Conservation (phyloP, 1,140 invertebrate genomes). For the Drosophila punjabiensis region DNA sequence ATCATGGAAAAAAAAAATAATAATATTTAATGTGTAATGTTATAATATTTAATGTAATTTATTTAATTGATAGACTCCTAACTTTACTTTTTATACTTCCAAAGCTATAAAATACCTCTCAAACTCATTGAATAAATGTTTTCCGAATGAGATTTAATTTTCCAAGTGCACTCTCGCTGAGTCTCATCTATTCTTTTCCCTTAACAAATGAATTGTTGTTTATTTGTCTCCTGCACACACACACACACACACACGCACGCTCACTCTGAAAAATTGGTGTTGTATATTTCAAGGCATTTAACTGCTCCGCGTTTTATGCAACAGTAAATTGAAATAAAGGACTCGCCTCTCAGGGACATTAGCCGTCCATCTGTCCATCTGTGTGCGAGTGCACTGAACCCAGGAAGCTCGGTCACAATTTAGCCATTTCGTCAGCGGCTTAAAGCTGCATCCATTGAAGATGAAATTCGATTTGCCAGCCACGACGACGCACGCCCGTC, state of each 20-base stretch:
- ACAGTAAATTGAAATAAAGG: conserved; percentile 76
- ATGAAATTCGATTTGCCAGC: conserved; percentile 37
- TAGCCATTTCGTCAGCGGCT: background rate
- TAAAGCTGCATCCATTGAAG: conserved; percentile 26
- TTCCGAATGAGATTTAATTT: conserved; percentile 5
- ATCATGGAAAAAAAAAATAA: background rate
- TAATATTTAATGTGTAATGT: too few relatives aligned
- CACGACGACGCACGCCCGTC: conserved; percentile 13
- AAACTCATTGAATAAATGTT: background rate
- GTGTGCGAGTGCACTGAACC: conserved; percentile 19
- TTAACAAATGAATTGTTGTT: conserved; percentile 76
- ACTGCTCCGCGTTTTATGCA: conserved; percentile 65
- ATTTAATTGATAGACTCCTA: background rate
- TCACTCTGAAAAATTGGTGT: conserved; percentile 56
- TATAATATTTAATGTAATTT: background rate
- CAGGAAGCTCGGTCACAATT: conserved; percentile 5
- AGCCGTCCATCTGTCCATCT: background rate
- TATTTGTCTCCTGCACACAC: conserved; percentile 57
- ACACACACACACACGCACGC: conserved; percentile 9
- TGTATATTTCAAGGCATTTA: conserved; percentile 67
- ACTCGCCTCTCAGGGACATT: conserved; percentile 12
- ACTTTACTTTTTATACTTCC: background rate
- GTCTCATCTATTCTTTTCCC: conserved; percentile 18
- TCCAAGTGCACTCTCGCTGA: conserved; percentile 10
- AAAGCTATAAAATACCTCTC: background rate